Evolutionary conservation across 2,797 vertebrate species (phyloP), one percentile per base, ranked within the genome.

Genomic region (Sebastes iracundus): DNA sequence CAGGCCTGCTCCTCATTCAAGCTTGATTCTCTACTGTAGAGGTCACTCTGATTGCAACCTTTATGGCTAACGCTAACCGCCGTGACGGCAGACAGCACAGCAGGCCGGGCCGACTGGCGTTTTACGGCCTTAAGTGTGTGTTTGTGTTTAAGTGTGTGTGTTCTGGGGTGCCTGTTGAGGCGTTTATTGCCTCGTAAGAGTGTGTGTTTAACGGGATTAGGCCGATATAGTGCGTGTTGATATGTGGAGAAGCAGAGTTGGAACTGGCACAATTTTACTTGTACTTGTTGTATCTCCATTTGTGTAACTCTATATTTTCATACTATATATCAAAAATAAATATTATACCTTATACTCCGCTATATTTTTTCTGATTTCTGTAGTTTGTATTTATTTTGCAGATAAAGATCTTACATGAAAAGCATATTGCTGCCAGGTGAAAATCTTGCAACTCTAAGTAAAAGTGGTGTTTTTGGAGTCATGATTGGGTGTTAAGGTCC

Each of bases 21-120:
- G 82, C 77, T 2, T 2, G 61, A 35, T 79, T 60, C 85, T 79
- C 61, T 90, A 91, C 93, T 91, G 91, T 90, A 87, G 91, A 91
- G 90, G 93, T 92, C 92, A 91, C 78, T 71, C 72, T 80, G 84
- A 90, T 90, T 81, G 68, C 25, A 72, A 84, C 85, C 86, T 93
- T 91, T 91, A 84, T 23, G 73, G 86, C 78, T 7, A 65, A 56
- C 30, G 30, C 80, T 84, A 76, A 81, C 81, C 63, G 75, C 73
- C 23, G 84, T 64, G 72, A 13, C 0, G 53, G 77, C 83, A 86
- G 86, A 85, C 87, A 62, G 85, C 78, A 66, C 92, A 87, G 89
- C 84, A 78, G 88, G 88, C 77, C 88, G 3, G 78, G 75, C 76
- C 42, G 38, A 49, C 63, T 38, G 79, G 55, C 53, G 18, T 93